phyloP scores from a whole-genome alignment of 1,140 invertebrate species.

The Wiebesia pumilae region DNA sequence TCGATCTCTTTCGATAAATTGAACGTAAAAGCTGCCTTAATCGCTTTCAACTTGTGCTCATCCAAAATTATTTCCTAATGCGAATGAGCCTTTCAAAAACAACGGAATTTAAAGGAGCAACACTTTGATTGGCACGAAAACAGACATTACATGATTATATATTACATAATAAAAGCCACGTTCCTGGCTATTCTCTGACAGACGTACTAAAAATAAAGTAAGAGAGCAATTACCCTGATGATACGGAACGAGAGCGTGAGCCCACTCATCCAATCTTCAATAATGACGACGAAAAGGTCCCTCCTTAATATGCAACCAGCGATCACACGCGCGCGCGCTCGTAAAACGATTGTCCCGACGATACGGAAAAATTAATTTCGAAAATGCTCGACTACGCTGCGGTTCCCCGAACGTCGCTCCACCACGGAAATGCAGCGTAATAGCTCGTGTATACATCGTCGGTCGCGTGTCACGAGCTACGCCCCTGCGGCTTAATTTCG shows the following conservation, averaged over 20 bases:
- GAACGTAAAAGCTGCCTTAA: too few relatives aligned
- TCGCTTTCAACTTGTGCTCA: too few relatives aligned
- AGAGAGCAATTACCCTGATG: neutral
- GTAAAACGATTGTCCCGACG: neutral
- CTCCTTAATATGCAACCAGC: conserved; percentile 14
- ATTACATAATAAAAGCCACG: neutral
- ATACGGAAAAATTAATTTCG: conserved; percentile 68
- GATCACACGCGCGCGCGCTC: neutral
- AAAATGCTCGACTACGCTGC: conserved; percentile 60
- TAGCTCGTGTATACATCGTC: conserved; percentile 63
- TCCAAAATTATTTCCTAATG: too few relatives aligned
- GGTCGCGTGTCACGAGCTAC: conserved; percentile 70
- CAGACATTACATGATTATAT: too few relatives aligned
- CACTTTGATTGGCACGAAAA: neutral
- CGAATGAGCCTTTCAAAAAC: neutral
- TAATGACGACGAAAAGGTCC: neutral
- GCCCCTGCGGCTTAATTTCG: conserved; percentile 60
- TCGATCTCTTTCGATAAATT: too few relatives aligned
- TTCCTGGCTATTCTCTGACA: neutral
- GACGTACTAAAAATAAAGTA: neutral
- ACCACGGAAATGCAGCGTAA: neutral
- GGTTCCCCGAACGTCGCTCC: neutral
- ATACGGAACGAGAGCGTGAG: neutral
- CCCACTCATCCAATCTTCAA: conserved; percentile 6
- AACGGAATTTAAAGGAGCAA: neutral